Evolutionary conservation across 2,113 vertebrate species (phyloP).

Genomic region (Equus quagga): DNA sequence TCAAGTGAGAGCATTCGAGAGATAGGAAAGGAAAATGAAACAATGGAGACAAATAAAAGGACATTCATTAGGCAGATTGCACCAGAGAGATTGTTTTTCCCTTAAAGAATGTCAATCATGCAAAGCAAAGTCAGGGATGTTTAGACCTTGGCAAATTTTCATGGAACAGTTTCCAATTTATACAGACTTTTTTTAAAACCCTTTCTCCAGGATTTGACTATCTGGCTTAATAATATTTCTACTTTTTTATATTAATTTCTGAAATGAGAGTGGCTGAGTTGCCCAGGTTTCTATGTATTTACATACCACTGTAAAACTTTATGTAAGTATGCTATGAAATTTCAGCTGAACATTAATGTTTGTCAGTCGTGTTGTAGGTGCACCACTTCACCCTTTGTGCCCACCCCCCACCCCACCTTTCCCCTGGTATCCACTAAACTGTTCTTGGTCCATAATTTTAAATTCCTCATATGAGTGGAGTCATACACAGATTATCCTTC

Average conservation of each 20-base stretch:
- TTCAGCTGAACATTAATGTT: no score
- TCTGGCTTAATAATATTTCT: not conserved
- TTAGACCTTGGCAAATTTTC: not conserved
- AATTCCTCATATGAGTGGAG: no score
- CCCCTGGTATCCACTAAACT: no score
- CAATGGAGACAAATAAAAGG: slow-evolving; percentile 25
- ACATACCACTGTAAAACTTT: not conserved
- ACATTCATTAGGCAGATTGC: not conserved
- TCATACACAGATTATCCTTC: no score
- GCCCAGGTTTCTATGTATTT: not conserved
- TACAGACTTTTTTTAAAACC: not conserved
- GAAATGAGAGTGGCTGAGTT: not conserved
- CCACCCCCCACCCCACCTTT: no score
- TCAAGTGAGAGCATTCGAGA: not conserved
- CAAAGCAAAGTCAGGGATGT: not conserved
- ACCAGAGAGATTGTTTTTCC: not conserved
- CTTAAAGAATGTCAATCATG: not conserved
- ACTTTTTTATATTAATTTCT: slow-evolving; percentile 33
- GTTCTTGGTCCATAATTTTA: no score
- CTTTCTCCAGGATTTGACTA: not conserved
- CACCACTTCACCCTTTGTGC: no score
- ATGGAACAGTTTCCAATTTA: not conserved
- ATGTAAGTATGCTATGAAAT: not conserved
- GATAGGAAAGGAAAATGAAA: slow-evolving; percentile 47
- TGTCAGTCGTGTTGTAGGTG: no score